Percentiles rank a stretch among this genome's conserved stretches.
Evolutionary conservation across 2,888 invertebrate genomes (phyloP).

Genomic region (Heliconius ismenius): DNA sequence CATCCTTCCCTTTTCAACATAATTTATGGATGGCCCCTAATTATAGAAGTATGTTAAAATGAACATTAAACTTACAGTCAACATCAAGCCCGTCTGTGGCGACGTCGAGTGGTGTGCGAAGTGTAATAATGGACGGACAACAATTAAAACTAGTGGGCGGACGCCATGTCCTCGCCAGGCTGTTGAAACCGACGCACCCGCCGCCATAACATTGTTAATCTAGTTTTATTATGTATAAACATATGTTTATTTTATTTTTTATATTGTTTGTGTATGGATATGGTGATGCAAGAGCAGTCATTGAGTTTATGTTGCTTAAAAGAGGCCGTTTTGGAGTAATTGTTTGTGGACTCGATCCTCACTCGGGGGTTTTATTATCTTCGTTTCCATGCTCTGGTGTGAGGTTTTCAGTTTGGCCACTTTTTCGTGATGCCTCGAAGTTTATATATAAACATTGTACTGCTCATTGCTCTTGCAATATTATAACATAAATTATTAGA

Average conservation of each 20-base stretch:
- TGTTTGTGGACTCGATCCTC: background rate
- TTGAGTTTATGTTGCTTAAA: background rate
- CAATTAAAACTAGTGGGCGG: conserved; percentile 74
- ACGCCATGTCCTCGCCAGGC: conserved; percentile 70
- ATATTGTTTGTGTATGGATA: background rate
- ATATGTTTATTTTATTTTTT: background rate
- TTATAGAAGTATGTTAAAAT: background rate
- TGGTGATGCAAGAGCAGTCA: background rate
- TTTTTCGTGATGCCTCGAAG: background rate
- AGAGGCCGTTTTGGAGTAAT: background rate
- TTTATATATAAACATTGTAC: background rate
- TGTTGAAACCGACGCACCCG: conserved; percentile 68
- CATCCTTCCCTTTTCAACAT: too few relatives aligned
- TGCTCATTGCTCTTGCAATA: conserved; percentile 10
- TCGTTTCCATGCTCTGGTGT: background rate
- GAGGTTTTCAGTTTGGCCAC: background rate
- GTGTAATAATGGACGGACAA: conserved; percentile 76
- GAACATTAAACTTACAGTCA: conserved; percentile 47
- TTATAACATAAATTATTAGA: background rate
- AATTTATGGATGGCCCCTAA: too few relatives aligned
- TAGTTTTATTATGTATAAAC: background rate
- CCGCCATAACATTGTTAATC: conserved; percentile 52
- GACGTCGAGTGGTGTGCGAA: conserved; percentile 64
- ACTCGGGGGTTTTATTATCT: background rate
- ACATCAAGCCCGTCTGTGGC: conserved; percentile 53